phyloP scores from a whole-genome alignment of 2,797 vertebrate species.

The Acanthiza pusilla region DNA sequence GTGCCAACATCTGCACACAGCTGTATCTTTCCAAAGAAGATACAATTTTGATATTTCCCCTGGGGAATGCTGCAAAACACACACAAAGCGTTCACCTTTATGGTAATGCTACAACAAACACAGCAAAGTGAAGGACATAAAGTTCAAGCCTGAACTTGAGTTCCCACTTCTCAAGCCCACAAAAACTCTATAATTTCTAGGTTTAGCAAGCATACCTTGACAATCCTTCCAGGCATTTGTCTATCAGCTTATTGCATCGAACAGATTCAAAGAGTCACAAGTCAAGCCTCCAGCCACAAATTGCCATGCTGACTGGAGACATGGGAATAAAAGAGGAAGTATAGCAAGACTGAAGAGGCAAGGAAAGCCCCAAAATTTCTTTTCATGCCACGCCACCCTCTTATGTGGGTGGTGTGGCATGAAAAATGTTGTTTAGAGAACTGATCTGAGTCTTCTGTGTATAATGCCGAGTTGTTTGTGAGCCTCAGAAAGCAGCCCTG shows the following conservation, averaged over 20 bases:
- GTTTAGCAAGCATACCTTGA: conserved; percentile 3
- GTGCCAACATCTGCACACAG: neutral
- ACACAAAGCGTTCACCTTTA: neutral
- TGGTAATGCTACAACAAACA: neutral
- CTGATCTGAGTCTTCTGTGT: neutral
- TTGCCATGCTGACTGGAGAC: neutral
- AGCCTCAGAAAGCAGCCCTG: neutral
- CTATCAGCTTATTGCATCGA: neutral
- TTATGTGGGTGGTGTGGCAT: neutral
- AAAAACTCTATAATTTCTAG: conserved; percentile 14
- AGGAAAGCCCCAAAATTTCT: neutral
- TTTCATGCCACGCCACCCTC: neutral
- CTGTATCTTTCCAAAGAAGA: neutral
- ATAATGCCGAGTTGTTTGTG: neutral
- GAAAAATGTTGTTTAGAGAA: conserved; percentile 23
- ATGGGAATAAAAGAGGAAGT: neutral
- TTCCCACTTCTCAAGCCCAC: neutral
- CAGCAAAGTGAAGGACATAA: neutral
- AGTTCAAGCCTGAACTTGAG: conserved; percentile 37
- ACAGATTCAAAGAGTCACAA: neutral
- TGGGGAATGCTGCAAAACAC: neutral
- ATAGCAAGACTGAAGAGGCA: neutral
- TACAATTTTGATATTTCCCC: neutral
- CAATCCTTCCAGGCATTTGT: neutral
- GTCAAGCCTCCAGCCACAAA: neutral